phyloP scores from a whole-genome alignment of 2,113 vertebrate genomes.

The Misgurnus anguillicaudatus region DNA sequence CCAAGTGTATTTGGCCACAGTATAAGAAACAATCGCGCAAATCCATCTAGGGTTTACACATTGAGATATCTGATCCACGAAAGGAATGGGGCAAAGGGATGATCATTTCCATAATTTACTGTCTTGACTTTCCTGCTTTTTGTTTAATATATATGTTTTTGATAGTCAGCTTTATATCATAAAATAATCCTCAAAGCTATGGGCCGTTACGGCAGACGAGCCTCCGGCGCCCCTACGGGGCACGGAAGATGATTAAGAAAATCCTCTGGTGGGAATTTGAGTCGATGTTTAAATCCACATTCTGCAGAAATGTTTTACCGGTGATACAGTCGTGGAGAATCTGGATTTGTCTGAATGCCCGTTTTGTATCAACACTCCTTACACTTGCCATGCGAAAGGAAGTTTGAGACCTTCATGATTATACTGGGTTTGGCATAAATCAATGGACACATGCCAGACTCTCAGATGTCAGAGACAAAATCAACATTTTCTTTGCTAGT shows the following conservation, averaged over 20 bases:
- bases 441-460: neutral
- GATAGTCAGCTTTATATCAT: neutral
- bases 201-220: constrained; percentile 38
- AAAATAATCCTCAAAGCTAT: constrained; percentile 21
- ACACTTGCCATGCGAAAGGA: constrained; percentile 17
- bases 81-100: too few species aligned
- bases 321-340: constrained; percentile 13
- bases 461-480: constrained; percentile 20
- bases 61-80: too few species aligned
- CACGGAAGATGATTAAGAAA: constrained; percentile 30
- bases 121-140: too few species aligned
- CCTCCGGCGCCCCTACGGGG: neutral
- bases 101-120: too few species aligned
- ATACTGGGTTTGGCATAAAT: constrained; percentile 14
- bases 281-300: constrained; percentile 25
- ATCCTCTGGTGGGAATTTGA: constrained; percentile 33
- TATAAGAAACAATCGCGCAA: too few species aligned
- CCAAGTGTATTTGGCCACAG: too few species aligned
- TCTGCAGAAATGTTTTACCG: constrained; percentile 27
- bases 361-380: constrained; percentile 34
- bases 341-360: constrained; percentile 29
- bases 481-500: neutral
- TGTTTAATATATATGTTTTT: neutral
- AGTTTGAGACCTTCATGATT: constrained; percentile 11
- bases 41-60: too few species aligned